A percentile compares a stretch with the other conserved stretches of the same genome.
Conservation (phyloP, 1,140 invertebrate genomes). For the Formica exsecta region DNA sequence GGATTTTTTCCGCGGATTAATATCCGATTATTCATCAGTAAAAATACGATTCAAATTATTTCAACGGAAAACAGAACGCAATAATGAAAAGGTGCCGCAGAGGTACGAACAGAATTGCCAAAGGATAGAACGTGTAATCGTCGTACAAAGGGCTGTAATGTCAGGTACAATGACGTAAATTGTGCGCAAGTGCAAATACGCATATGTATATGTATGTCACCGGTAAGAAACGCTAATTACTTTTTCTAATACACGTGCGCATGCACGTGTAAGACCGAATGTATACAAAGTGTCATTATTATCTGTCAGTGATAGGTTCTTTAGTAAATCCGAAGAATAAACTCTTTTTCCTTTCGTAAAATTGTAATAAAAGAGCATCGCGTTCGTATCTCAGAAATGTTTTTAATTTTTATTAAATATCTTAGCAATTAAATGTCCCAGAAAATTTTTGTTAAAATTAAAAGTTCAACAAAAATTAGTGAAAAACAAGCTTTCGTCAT, state of each 20-base stretch:
- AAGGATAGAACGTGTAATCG: constrained; percentile 26
- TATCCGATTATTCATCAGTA: background rate
- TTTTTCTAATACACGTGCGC: constrained; percentile 31
- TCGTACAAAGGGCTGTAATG: constrained; percentile 26
- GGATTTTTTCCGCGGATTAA: background rate
- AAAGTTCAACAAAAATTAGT: background rate
- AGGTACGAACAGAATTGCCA: constrained; percentile 3
- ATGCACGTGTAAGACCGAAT: background rate
- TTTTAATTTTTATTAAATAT: background rate
- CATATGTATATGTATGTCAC: background rate
- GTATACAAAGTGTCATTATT: background rate
- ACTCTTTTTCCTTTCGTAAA: background rate
- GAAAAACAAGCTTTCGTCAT: background rate
- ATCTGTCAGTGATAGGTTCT: constrained; percentile 15
- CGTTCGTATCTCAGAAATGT: background rate
- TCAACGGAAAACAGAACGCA: background rate
- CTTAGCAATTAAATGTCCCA: background rate
- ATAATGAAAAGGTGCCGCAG: background rate
- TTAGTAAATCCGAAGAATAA: background rate
- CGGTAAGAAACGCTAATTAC: constrained; percentile 66
- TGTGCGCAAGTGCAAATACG: constrained; percentile 6
- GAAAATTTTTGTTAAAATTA: background rate
- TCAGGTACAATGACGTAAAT: background rate
- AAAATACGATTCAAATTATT: background rate
- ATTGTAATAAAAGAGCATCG: constrained; percentile 23